A percentile compares a stretch with the other conserved stretches of the same genome.
Evolutionary conservation across 2,888 invertebrate species (phyloP).

Genomic region (Campoplex nolae): DNA sequence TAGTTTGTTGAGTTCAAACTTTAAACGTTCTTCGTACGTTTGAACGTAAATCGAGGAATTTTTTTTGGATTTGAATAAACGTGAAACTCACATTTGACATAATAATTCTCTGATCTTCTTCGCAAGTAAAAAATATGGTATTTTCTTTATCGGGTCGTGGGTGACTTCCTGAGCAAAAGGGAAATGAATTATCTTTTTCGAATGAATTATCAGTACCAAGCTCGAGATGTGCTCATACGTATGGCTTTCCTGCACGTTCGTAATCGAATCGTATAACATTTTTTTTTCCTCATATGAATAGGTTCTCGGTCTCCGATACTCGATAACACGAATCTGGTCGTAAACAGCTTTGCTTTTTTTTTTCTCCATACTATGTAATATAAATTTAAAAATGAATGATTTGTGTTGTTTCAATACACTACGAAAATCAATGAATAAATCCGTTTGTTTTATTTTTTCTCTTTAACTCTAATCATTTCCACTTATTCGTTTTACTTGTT

Average conservation of each 20-base stretch:
- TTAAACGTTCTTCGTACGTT: too few relatives aligned
- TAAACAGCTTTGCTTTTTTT: neutral
- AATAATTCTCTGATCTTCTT: constrained; percentile 7
- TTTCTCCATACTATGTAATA: neutral
- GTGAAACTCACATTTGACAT: neutral
- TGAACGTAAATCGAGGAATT: too few relatives aligned
- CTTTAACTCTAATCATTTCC: too few relatives aligned
- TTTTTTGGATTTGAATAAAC: too few relatives aligned
- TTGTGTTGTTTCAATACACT: neutral
- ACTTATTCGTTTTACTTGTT: too few relatives aligned
- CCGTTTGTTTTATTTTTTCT: neutral
- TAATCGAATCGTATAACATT: neutral
- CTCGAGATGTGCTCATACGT: constrained; percentile 4
- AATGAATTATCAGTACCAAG: constrained; percentile 32
- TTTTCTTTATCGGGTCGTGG: constrained; percentile 75
- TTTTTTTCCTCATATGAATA: neutral
- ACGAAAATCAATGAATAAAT: neutral
- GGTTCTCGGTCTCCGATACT: neutral
- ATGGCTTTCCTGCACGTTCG: constrained; percentile 4
- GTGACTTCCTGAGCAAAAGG: constrained; percentile 77
- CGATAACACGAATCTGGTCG: neutral
- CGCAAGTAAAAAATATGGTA: constrained; percentile 13
- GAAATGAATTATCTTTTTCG: constrained; percentile 74
- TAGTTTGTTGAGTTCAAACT: too few relatives aligned
- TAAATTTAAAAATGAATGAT: neutral